These are phyloP conservation scores for Meles meles DNA, from an alignment of 2,113 vertebrate genomes.

Conservation along the genomic window DNA sequence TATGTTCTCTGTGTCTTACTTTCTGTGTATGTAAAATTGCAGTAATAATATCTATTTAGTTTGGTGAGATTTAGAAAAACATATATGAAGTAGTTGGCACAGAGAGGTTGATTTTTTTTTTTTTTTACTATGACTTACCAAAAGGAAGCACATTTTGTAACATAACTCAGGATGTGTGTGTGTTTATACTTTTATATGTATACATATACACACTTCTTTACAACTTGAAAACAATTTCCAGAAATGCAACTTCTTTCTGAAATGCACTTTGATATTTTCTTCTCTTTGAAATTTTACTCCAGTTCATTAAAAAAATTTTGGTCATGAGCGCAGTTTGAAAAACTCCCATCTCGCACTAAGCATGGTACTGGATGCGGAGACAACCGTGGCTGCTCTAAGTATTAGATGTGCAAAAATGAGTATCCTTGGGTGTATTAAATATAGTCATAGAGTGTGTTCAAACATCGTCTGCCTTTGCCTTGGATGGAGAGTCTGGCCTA, in stretches of 20 bases:
- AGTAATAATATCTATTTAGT: neutral
- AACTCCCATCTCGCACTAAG: neutral
- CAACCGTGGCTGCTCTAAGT: neutral
- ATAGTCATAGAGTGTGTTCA: slow-evolving; percentile 81
- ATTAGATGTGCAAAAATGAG: neutral
- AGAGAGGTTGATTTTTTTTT: neutral
- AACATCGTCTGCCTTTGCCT: slow-evolving; percentile 78
- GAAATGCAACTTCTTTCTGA: neutral
- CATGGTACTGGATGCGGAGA: neutral
- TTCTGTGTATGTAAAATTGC: neutral
- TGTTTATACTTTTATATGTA: neutral
- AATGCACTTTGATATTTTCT: neutral
- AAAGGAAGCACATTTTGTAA: neutral
- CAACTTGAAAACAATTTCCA: neutral
- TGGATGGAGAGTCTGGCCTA: slow-evolving; percentile 82
- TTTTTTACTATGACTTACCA: neutral
- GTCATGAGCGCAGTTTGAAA: neutral
- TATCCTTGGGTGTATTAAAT: slow-evolving; percentile 77
- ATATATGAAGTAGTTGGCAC: neutral
- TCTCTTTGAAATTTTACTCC: neutral
- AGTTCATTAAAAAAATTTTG: neutral
- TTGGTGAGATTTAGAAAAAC: neutral
- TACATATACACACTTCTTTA: neutral
- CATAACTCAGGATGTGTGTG: neutral
- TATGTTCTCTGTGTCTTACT: neutral